These are phyloP conservation scores for Acipenser transmontanus DNA, from an alignment of 2,797 vertebrate genomes.

Conservation along the genomic window DNA sequence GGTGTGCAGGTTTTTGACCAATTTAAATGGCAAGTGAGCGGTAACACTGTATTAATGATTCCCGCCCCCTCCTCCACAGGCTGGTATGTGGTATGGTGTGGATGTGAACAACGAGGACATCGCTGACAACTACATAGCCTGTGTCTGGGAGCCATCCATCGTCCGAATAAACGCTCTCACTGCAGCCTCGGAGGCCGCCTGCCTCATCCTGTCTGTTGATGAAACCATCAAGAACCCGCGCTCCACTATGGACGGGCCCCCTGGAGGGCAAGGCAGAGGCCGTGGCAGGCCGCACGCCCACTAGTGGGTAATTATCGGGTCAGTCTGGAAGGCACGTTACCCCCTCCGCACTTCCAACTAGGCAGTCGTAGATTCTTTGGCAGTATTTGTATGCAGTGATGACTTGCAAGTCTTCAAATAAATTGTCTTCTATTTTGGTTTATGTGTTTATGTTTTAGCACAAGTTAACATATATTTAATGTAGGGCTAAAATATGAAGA, in stretches of 20 bases:
- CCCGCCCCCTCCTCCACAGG: constrained; percentile 48
- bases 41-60: too few relatives aligned
- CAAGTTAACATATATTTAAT: too few relatives aligned
- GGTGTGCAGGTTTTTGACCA: too few relatives aligned
- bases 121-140: constrained; percentile 79
- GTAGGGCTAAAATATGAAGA: too few relatives aligned
- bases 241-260: constrained; percentile 58
- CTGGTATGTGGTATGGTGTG: constrained; percentile 87
- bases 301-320: constrained; percentile 26
- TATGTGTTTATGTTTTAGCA: too few relatives aligned
- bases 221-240: constrained; percentile 96
- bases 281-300: constrained; percentile 72
- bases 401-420: too few relatives aligned
- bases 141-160: constrained; percentile 88
- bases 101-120: constrained; percentile 95
- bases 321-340: background rate
- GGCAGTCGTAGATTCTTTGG: too few relatives aligned
- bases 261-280: constrained; percentile 62
- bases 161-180: constrained; percentile 90
- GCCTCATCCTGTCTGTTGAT: constrained; percentile 89
- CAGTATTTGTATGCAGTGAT: too few relatives aligned
- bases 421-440: too few relatives aligned
- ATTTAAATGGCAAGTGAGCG: too few relatives aligned
- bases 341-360: too few relatives aligned
- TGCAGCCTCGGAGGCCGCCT: constrained; percentile 86